phyloP scores from a whole-genome alignment of 2,113 vertebrate genomes.

The Choloepus hoffmanni region DNA sequence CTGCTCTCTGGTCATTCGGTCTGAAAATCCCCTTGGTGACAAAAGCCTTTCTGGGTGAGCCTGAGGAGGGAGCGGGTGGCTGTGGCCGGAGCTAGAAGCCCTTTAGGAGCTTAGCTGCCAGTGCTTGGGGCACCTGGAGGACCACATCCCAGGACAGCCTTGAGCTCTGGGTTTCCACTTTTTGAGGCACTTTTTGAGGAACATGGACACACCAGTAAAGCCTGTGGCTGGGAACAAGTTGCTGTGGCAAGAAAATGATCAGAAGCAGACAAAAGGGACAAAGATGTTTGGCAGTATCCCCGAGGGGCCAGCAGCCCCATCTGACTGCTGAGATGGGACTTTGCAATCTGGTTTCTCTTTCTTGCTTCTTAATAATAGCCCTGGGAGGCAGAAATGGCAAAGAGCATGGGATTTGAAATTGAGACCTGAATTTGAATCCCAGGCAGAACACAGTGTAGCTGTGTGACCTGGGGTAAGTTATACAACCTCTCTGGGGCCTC shows the following conservation, averaged over 20 bases:
- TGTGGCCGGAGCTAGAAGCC: fast-evolving
- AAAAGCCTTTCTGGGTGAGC: not conserved
- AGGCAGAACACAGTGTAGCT: not conserved
- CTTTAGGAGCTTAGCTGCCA: not conserved
- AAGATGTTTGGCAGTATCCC: not conserved
- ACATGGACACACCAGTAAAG: not conserved
- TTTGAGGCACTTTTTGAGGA: not conserved
- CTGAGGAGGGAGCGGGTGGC: fast-evolving
- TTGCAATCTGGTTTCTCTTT: not conserved
- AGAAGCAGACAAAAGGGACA: not conserved
- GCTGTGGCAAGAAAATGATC: not conserved
- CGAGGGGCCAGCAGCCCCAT: not conserved
- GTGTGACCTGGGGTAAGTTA: too few relatives aligned
- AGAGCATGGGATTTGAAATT: not conserved
- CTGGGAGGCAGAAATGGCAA: not conserved
- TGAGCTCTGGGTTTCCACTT: too few relatives aligned
- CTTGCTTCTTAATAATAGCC: not conserved
- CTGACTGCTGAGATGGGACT: not conserved
- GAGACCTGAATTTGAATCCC: not conserved
- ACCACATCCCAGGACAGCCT: not conserved
- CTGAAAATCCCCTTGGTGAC: not conserved
- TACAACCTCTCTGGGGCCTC: not conserved
- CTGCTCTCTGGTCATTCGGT: not conserved
- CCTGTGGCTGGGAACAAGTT: too few relatives aligned
- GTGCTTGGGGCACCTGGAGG: not conserved